These are phyloP conservation scores for Drosophila subpulchrella DNA, from an alignment of 1,140 invertebrate species.

Conservation along the genomic window DNA sequence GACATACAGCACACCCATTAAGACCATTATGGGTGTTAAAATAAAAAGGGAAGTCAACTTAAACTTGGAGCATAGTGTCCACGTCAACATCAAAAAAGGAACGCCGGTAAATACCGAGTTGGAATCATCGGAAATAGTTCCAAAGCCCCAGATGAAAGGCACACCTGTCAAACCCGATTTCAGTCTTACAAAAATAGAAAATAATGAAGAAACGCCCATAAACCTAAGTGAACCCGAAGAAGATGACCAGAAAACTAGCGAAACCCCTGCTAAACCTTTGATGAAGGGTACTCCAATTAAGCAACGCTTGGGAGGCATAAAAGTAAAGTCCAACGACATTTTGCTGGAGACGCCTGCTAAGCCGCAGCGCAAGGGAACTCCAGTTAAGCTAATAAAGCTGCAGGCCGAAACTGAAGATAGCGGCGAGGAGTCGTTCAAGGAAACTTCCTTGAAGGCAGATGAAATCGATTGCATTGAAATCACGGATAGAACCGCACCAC, in stretches of 20 bases:
- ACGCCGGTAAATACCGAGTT: slow-evolving; percentile 10
- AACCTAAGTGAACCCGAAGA: slow-evolving; percentile 21
- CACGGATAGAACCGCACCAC: slow-evolving; percentile 17
- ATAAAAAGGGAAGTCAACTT: slow-evolving; percentile 17
- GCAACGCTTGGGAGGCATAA: slow-evolving; percentile 22
- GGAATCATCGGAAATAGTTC: not conserved
- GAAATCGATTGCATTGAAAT: not conserved
- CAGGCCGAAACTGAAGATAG: not conserved
- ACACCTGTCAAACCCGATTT: not conserved
- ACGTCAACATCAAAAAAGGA: not conserved
- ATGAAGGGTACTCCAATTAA: slow-evolving; percentile 48
- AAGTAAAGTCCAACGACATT: slow-evolving; percentile 40
- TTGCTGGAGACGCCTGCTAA: slow-evolving; percentile 32
- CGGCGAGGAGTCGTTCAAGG: not conserved
- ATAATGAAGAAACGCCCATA: not conserved
- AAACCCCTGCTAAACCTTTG: slow-evolving; percentile 18
- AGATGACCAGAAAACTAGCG: not conserved
- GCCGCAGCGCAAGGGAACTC: slow-evolving; percentile 42
- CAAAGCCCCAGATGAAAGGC: not conserved
- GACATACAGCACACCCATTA: not conserved
- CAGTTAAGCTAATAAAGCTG: slow-evolving; percentile 18
- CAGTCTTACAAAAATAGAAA: not conserved
- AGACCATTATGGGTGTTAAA: slow-evolving; percentile 7
- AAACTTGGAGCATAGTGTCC: not conserved
- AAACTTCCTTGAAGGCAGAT: slow-evolving; percentile 22